phyloP scores from a whole-genome alignment of 2,888 invertebrate genomes.

The Andrena fulva region DNA sequence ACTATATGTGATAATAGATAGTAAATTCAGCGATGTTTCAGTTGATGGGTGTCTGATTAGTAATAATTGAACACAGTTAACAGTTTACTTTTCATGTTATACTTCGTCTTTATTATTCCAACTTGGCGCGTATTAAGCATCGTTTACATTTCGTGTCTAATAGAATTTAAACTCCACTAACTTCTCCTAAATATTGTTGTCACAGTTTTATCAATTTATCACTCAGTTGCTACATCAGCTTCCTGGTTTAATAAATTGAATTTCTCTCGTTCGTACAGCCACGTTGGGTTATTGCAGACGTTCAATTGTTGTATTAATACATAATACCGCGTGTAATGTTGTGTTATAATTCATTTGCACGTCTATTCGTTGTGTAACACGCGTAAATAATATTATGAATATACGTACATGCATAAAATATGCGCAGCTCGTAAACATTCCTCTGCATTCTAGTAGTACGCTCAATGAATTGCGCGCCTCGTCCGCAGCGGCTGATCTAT shows the following conservation, averaged over 20 bases:
- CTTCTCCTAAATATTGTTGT: no score
- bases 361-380: neutral
- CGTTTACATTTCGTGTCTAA: no score
- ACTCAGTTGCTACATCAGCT: no score
- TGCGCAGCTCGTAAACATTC: neutral
- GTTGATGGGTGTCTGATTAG: no score
- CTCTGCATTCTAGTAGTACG: neutral
- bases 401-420: neutral
- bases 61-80: no score
- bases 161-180: no score
- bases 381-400: slow-evolving; percentile 3
- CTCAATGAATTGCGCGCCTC: neutral
- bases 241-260: neutral
- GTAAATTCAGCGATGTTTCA: neutral
- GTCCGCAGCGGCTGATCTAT: neutral
- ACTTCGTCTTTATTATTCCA: no score
- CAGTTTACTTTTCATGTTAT: no score
- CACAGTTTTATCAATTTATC: no score
- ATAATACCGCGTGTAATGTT: neutral
- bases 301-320: neutral
- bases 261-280: neutral
- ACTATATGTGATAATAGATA: neutral
- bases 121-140: no score
- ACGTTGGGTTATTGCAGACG: neutral
- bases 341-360: neutral